phyloP scores from a whole-genome alignment of 1,140 invertebrate genomes.

The Euwallacea similis region DNA sequence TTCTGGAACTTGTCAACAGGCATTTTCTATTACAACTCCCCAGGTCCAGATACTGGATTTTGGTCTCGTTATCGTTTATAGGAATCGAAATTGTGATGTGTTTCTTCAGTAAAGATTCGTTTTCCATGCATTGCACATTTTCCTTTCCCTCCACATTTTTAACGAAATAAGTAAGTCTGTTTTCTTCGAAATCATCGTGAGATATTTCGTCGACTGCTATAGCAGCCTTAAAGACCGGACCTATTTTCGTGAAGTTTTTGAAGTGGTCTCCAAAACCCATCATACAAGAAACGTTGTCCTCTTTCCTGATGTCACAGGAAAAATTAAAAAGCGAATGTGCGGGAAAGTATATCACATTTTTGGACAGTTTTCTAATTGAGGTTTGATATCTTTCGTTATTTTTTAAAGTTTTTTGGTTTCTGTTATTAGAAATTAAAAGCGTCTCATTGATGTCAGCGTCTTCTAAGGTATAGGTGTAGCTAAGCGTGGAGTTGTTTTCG shows the following conservation, averaged over 20 bases:
- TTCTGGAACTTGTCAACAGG: constrained; percentile 60
- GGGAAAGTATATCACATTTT: constrained; percentile 64
- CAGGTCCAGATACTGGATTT: constrained; percentile 44
- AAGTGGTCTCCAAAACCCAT: constrained; percentile 39
- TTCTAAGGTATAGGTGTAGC: constrained; percentile 53
- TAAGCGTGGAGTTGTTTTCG: constrained; percentile 51
- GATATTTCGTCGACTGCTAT: constrained; percentile 25
- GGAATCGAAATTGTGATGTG: constrained; percentile 51
- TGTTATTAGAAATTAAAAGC: constrained; percentile 56
- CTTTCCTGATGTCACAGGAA: constrained; percentile 41
- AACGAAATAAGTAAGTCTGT: constrained; percentile 38
- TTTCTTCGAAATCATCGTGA: constrained; percentile 45
- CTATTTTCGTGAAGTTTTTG: constrained; percentile 23
- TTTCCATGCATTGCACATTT: constrained; percentile 31
- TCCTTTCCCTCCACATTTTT: constrained; percentile 30
- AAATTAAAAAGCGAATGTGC: constrained; percentile 53
- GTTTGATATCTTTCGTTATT: constrained; percentile 64
- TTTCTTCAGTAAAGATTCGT: constrained; percentile 31
- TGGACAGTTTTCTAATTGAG: constrained; percentile 60
- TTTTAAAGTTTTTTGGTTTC: constrained; percentile 58
- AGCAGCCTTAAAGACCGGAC: constrained; percentile 27
- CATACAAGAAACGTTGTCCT: constrained; percentile 34
- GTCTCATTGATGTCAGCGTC: constrained; percentile 47
- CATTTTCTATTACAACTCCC: constrained; percentile 56
- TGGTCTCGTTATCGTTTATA: constrained; percentile 40